Base-by-base conservation (phyloP, 1,140 invertebrate species). In the Hermetia illucens region DNA sequence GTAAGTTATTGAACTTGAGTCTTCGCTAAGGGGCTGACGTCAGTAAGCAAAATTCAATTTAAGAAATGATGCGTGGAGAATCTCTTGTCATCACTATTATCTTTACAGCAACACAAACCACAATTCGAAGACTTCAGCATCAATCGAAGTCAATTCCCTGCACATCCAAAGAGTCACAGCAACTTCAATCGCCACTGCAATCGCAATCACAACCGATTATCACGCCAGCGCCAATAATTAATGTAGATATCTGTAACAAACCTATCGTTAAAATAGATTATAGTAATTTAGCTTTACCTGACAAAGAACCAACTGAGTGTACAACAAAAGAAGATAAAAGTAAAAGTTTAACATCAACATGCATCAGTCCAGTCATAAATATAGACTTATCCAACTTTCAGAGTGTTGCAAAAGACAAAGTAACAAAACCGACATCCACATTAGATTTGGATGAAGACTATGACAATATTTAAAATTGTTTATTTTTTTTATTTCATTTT, bases 361-460 rank as follows among this genome's bases (percentile, higher is more conserved):
- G 33, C 12, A 15, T 17, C 9, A 16, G 8, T 4, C 52, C 56
- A 43, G 48, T 59, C 25, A 59, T 59, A 29, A 59, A 59, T 37
- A 59, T 59, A 36, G 56, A 59, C 49, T 40, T 59, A 15, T 49
- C 53, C 19, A 59, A 59, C 17, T n/a, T n/a, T n/a, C n/a, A n/a
- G 43, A 58, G 58, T 29, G 52, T 55, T 5, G 32, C 29, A n/a
- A 24, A 21, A 9, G n/a, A 36, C n/a, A 24, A 35, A 50, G 17
- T 31, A 37, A 36, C 46, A 44, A 44, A 43, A 43, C 44, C 44
- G 39, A 44, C 50, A 42, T 46, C 55, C 29, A 44, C 44, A 44
- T 50, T 59, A 41, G 56, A 60, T 47, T 52, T 60, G 50, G 57
- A 60, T 37, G 57, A 60, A 54, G 57, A 60, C 47, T 60, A 60